Base-by-base conservation (phyloP, 2,888 invertebrate genomes). In the Netelia inedita region DNA sequence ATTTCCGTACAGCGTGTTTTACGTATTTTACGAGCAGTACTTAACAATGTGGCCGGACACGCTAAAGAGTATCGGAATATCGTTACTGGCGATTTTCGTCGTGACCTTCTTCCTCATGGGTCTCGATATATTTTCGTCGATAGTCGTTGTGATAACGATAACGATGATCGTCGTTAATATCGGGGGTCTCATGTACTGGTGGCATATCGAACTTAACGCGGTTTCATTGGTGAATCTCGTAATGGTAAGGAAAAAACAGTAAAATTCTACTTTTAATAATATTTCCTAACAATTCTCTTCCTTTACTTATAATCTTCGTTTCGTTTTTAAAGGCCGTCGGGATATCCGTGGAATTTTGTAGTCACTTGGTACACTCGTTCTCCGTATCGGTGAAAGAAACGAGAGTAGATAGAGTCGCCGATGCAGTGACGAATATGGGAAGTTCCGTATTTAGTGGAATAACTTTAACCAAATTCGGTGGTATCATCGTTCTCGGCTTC, bases 11-110 rank as follows among this genome's bases (percentile, higher is more conserved):
- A 98, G 97, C 0, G 96, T 99, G 72, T 99, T 99, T 94, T 99
- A 99, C 93, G 99, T 99, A 35, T 99, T 98, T 94, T 99, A 99
- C 93, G 99, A 99, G 93, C 99, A 99, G 94, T 99, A 99, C 94
- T 94, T 99, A 87, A 98, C 98, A 9, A 98, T 99, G 96, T 98
- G 98, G 97, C 95, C 96, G 0, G 98, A 99, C 91, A 98, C 98
- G 0, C 93, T 98, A 46, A 95, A 96, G 92, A 98, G 98, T 90
- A 95, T 99, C 94, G 96, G 97, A 19, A 96, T 98, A 79, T 99
- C 99, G 16, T 95, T 99, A 82, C 94, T 96, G 1, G 98, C 98
- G n/a, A 98, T 99, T 86, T 98, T 99, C 94, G 95, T 98, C 41
- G 98, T 98, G 8, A 98, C 98, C 0, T 98, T 98, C 94, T 90